A percentile compares a stretch with the other conserved stretches of the same genome.
These are phyloP conservation scores for Platycnemis pennipes DNA, from an alignment of 2,888 invertebrate genomes.

Conservation along the genomic window DNA sequence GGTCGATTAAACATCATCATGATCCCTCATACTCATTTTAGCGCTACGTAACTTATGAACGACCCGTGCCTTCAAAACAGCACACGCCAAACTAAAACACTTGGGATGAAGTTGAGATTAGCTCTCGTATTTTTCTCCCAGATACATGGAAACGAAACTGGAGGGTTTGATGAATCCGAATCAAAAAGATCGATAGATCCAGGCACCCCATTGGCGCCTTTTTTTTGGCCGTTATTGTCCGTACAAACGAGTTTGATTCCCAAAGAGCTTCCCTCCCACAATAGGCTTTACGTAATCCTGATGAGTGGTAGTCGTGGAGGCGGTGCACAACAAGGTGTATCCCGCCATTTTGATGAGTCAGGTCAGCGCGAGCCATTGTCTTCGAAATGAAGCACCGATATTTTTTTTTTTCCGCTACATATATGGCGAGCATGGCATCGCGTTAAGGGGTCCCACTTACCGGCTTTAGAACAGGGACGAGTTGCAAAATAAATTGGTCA, in stretches of 20 bases:
- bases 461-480: too few relatives aligned
- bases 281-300: neutral
- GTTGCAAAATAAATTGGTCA: too few relatives aligned
- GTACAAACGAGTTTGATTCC: neutral
- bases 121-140: too few relatives aligned
- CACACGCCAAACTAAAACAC: too few relatives aligned
- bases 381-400: neutral
- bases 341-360: neutral
- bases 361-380: neutral
- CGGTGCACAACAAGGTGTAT: neutral
- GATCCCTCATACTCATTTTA: too few relatives aligned
- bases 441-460: too few relatives aligned
- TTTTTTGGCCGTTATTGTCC: neutral
- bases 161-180: neutral
- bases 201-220: neutral
- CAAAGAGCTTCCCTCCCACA: neutral
- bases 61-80: too few relatives aligned
- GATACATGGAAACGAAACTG: neutral
- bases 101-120: too few relatives aligned
- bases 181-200: neutral
- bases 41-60: too few relatives aligned
- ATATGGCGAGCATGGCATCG: too few relatives aligned
- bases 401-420: too few relatives aligned
- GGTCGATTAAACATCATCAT: too few relatives aligned
- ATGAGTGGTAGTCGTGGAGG: neutral